Percentiles rank a stretch among this genome's conserved stretches.
These are phyloP conservation scores for Halichoeres trimaculatus DNA, from an alignment of 2,113 vertebrate genomes.

Conservation along the genomic window DNA sequence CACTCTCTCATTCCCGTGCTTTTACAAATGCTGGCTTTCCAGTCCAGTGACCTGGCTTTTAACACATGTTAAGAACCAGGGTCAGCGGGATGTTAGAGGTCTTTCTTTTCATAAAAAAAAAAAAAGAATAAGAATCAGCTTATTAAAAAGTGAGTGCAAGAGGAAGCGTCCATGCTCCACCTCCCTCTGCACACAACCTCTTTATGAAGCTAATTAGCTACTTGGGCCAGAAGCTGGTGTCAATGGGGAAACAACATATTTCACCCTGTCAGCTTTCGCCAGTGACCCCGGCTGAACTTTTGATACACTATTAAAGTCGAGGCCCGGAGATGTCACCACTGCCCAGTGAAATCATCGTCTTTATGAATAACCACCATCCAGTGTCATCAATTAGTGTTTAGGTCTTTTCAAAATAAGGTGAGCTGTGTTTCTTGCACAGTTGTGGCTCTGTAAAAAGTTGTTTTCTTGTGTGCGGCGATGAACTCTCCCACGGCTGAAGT, in stretches of 20 bases:
- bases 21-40: conserved; percentile 32
- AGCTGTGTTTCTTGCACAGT: conserved; percentile 14
- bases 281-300: conserved; percentile 65
- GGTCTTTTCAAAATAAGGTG: conserved; percentile 22
- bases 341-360: conserved; percentile 37
- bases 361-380: conserved; percentile 42
- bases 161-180: conserved; percentile 64
- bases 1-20: neutral
- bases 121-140: conserved; percentile 70
- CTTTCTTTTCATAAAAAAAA: conserved; percentile 75
- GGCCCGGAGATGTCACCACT: conserved; percentile 45
- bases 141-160: conserved; percentile 80
- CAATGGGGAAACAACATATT: conserved; percentile 76
- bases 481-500: neutral
- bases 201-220: conserved; percentile 80
- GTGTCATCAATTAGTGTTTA: conserved; percentile 50
- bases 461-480: neutral
- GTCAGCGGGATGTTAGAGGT: conserved; percentile 70
- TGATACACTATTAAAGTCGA: conserved; percentile 58
- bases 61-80: conserved; percentile 74
- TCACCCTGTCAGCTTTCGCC: conserved; percentile 69
- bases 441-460: conserved; percentile 15
- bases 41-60: conserved; percentile 55
- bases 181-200: conserved; percentile 60
- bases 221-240: conserved; percentile 69